Evolutionary conservation across 2,888 invertebrate genomes (phyloP), one percentile per base, ranked within the genome.

Genomic region (Suillia variegata): DNA sequence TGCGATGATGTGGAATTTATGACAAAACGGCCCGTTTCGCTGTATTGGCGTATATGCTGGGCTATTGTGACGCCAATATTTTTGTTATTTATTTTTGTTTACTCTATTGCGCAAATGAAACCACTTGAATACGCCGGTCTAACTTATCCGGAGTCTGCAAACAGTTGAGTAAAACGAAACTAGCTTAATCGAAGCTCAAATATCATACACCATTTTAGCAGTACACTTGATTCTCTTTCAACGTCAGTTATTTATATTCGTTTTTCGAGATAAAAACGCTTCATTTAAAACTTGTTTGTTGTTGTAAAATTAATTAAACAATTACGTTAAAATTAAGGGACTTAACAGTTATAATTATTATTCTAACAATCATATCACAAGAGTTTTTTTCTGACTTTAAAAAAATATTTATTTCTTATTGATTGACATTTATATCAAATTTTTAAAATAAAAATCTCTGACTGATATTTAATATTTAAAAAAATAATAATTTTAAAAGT

Each of bases 31-130:
- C 86, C 85, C 73, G 88, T 78, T 0, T 85, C 88, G 1, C 65
- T 87, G n/a, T 93, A 92, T 77, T 93, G 92, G 92, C 85, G 91
- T 55, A 63, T 89, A 38, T 91, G 90, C 65, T 93, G 93, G 93
- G 86, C 86, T 0, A 53, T 91, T 21, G 81, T 91, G 51, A 89
- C 90, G 12, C 93, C 93, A 0, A 71, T 85, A 0, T 81, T 89
- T 64, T 86, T 92, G 83, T 76, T 87, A 4, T 75, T 85, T 1
- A 90, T 92, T 50, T 87, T 92, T 69, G 67, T 89, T 5, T 92
- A 91, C 75, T 89, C 89, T 1, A 78, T 91, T 47, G 71, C 82
- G 1, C 86, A 85, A 0, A 84, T 86, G 60, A 82, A 86, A 58
- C 84, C 87, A 0, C 75, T 89, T 2, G 81, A 77, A 2, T 89